These are phyloP conservation scores for Naja naja DNA, from an alignment of 2,113 vertebrate genomes.

Conservation along the genomic window DNA sequence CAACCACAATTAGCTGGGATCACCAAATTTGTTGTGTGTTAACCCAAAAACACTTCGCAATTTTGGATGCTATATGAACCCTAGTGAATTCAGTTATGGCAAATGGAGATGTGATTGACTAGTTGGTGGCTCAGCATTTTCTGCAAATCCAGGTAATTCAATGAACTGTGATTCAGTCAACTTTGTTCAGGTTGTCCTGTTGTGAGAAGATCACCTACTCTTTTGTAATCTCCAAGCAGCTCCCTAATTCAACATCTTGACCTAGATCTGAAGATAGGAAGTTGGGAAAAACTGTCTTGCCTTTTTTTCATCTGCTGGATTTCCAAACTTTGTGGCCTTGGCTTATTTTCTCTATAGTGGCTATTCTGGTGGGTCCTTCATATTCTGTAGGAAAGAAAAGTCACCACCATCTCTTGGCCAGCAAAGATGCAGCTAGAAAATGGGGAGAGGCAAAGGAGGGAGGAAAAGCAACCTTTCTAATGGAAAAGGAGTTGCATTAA, in stretches of 20 bases:
- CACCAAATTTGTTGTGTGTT: not conserved
- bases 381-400: not conserved
- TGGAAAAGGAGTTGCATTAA: conserved; percentile 42
- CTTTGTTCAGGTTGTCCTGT: not conserved
- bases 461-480: not conserved
- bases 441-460: accelerated
- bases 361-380: not conserved
- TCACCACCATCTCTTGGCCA: not conserved
- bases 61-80: not conserved
- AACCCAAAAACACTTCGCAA: not conserved
- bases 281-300: not conserved
- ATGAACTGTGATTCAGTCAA: not conserved
- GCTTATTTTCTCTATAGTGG: not conserved
- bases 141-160: not conserved
- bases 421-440: not conserved
- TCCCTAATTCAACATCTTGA: not conserved
- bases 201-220: not conserved
- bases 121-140: not conserved
- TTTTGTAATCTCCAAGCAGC: not conserved
- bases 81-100: not conserved
- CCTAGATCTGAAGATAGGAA: not conserved
- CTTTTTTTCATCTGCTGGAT: not conserved
- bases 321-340: not conserved
- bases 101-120: not conserved
- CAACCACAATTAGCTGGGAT: not conserved